phyloP scores from a whole-genome alignment of 2,113 vertebrate genomes.

The Ascaphus truei region DNA sequence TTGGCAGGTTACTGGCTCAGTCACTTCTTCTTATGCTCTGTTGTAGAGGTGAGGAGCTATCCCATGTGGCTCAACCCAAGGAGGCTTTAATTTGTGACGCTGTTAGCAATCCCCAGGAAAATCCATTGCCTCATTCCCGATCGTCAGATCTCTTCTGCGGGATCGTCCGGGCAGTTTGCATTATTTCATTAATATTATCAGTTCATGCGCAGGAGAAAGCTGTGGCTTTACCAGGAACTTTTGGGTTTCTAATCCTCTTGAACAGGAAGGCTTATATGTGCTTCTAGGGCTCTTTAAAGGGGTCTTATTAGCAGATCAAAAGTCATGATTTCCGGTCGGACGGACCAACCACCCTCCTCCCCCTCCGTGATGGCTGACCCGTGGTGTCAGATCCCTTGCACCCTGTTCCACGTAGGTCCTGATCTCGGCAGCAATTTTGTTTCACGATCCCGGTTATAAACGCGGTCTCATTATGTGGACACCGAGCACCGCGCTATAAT shows the following conservation, averaged over 20 bases:
- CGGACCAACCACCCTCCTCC: no score
- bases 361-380: no score
- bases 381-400: no score
- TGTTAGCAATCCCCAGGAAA: slow-evolving; percentile 43
- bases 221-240: slow-evolving; percentile 56
- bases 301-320: slow-evolving; percentile 44
- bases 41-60: slow-evolving; percentile 62
- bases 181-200: slow-evolving; percentile 47
- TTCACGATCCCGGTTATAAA: no score
- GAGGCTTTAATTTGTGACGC: slow-evolving; percentile 51
- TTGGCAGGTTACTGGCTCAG: slow-evolving; percentile 36
- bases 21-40: slow-evolving; percentile 64
- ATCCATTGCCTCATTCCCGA: slow-evolving; percentile 46
- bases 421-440: no score
- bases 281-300: slow-evolving; percentile 18
- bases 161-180: neutral
- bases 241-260: slow-evolving; percentile 45
- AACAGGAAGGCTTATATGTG: slow-evolving; percentile 50
- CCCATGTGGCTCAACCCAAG: slow-evolving; percentile 57
- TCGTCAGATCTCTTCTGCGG: slow-evolving; percentile 38
- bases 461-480: no score
- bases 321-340: slow-evolving; percentile 37
- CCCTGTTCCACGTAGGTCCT: no score
- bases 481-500: no score
- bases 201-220: slow-evolving; percentile 50